A percentile compares a stretch with the other conserved stretches of the same genome.
phyloP scores from a whole-genome alignment of 2,888 invertebrate species.

The Enchytraeus crypticus region DNA sequence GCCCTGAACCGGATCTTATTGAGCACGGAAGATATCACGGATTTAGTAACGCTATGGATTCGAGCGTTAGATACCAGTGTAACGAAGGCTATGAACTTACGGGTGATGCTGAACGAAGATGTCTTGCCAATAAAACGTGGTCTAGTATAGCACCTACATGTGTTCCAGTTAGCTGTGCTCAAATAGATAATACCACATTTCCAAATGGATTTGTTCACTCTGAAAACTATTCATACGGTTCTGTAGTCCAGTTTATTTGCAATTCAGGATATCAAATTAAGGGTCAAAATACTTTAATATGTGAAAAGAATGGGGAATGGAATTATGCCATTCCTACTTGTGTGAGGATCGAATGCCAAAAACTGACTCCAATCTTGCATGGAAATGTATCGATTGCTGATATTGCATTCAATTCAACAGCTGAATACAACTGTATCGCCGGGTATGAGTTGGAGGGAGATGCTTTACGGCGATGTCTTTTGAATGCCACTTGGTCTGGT shows the following conservation, averaged over 20 bases:
- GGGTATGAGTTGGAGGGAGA: constrained; percentile 34
- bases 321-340: too few species aligned
- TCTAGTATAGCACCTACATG: constrained; percentile 17
- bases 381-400: constrained; percentile 9
- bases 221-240: too few species aligned
- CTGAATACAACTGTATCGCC: constrained; percentile 33
- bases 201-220: too few species aligned
- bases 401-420: constrained; percentile 10
- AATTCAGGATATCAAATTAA: too few species aligned
- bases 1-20: constrained; percentile 23
- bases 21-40: constrained; percentile 12
- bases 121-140: constrained; percentile 15
- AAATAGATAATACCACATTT: constrained; percentile 32
- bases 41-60: constrained; percentile 6
- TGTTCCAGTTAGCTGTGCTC: constrained; percentile 40
- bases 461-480: constrained; percentile 31
- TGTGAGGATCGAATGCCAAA: too few species aligned
- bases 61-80: constrained; percentile 18
- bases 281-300: too few species aligned
- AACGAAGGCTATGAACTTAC: constrained; percentile 30
- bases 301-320: too few species aligned
- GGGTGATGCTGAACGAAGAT: constrained; percentile 6
- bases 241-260: too few species aligned
- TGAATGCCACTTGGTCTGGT: constrained; percentile 38
- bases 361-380: too few species aligned